Evolutionary conservation across 2,888 invertebrate genomes (phyloP).

Genomic region (Gymnosoma rotundatum): DNA sequence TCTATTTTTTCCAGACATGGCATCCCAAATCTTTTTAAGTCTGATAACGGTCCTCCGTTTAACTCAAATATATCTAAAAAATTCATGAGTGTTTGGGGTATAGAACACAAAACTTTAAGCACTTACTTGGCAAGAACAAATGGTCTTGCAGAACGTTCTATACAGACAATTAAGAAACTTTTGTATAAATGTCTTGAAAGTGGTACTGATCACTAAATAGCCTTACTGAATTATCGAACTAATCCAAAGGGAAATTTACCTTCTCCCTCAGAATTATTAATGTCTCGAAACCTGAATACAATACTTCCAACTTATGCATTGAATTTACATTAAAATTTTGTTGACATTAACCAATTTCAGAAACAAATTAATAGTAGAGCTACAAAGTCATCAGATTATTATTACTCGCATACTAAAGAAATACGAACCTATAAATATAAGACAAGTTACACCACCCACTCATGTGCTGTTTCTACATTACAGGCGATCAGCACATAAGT

Average conservation of each 20-base stretch:
- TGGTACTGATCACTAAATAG: too few species aligned
- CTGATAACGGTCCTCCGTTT: slow-evolving; percentile 1
- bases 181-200: slow-evolving; percentile 33
- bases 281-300: slow-evolving; percentile 1
- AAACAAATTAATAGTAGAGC: too few species aligned
- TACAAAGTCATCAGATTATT: slow-evolving; percentile 32
- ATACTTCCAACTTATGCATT: background rate
- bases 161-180: slow-evolving; percentile 35
- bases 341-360: slow-evolving; percentile 3
- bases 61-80: too few species aligned
- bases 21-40: slow-evolving; percentile 2
- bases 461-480: too few species aligned
- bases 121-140: slow-evolving; percentile 43
- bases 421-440: slow-evolving; percentile 8
- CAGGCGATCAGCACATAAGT: too few species aligned
- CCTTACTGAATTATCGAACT: too few species aligned
- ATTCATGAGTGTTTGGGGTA: slow-evolving; percentile 20
- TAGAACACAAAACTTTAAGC: too few species aligned
- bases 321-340: slow-evolving; percentile 1
- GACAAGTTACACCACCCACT: slow-evolving; percentile 17
- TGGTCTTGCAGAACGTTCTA: slow-evolving; percentile 39
- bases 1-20: slow-evolving; percentile 45
- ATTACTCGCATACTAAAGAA: slow-evolving; percentile 4
- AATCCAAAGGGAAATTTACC: too few species aligned
- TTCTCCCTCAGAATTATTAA: too few species aligned